Evolutionary conservation across 1,140 invertebrate species (phyloP).

Genomic region (Formica selysi): DNA sequence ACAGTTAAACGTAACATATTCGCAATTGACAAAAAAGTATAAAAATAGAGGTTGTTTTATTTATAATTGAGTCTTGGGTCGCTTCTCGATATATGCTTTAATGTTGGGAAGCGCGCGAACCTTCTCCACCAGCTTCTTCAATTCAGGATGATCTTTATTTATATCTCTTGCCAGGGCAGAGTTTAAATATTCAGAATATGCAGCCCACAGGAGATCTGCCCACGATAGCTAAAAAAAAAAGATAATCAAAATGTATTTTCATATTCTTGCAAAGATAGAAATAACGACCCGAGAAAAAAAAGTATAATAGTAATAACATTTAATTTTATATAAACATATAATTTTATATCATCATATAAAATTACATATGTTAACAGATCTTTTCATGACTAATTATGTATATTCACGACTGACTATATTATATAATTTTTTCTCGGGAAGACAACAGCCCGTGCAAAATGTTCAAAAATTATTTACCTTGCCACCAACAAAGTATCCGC

Average conservation of each 20-base stretch:
- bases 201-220: conserved; percentile 51
- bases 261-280: background rate
- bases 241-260: background rate
- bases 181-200: background rate
- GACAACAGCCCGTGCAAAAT: background rate
- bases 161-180: background rate
- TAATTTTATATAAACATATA: too few relatives aligned
- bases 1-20: background rate
- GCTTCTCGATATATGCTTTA: conserved; percentile 89
- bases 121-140: conserved; percentile 55
- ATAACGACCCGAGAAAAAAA: background rate
- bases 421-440: too few relatives aligned
- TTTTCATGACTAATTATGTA: too few relatives aligned
- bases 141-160: conserved; percentile 53
- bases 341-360: too few relatives aligned
- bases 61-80: conserved; percentile 88
- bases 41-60: conserved; percentile 11
- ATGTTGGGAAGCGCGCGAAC: conserved; percentile 88
- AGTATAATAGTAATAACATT: too few relatives aligned
- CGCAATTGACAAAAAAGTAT: background rate
- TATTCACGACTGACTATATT: too few relatives aligned
- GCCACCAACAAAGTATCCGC: conserved; percentile 54
- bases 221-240: conserved; percentile 50
- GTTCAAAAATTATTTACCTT: conserved; percentile 54
- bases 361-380: too few relatives aligned